Percentiles rank a stretch among this genome's conserved stretches.
Evolutionary conservation across 1,140 invertebrate species (phyloP).

Genomic region (Cataglyphis hispanica): DNA sequence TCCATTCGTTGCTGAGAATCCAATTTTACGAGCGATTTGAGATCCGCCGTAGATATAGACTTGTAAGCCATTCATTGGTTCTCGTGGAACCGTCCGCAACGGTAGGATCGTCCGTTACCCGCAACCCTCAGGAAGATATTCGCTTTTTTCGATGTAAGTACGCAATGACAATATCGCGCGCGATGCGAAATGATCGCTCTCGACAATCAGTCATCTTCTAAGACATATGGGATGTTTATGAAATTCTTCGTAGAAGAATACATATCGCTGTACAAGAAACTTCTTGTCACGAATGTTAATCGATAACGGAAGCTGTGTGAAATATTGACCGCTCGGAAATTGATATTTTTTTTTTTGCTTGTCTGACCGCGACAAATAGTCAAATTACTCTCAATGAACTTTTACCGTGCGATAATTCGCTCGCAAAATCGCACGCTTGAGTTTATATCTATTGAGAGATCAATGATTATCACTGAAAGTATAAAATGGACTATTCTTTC

Average conservation of each 20-base stretch:
- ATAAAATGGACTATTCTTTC: not conserved
- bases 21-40: not conserved
- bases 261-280: too few species aligned
- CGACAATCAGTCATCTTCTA: too few species aligned
- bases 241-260: not conserved
- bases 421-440: not conserved
- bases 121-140: slow-evolving; percentile 32
- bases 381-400: not conserved
- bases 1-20: not conserved
- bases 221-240: not conserved
- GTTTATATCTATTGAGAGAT: not conserved
- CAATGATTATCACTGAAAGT: not conserved
- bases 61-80: slow-evolving; percentile 65
- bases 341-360: slow-evolving; percentile 14
- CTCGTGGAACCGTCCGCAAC: slow-evolving; percentile 38
- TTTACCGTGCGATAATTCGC: too few species aligned
- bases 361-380: not conserved
- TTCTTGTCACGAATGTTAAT: not conserved
- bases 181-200: not conserved
- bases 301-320: not conserved
- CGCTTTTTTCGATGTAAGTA: slow-evolving; percentile 75
- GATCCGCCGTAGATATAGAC: too few species aligned
- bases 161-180: slow-evolving; percentile 29
- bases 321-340: slow-evolving; percentile 32
- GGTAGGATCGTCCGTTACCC: slow-evolving; percentile 42